A percentile compares a stretch with the other conserved stretches of the same genome.
These are phyloP conservation scores for Athrips mouffetella DNA, from an alignment of 2,888 invertebrate species.

Conservation along the genomic window DNA sequence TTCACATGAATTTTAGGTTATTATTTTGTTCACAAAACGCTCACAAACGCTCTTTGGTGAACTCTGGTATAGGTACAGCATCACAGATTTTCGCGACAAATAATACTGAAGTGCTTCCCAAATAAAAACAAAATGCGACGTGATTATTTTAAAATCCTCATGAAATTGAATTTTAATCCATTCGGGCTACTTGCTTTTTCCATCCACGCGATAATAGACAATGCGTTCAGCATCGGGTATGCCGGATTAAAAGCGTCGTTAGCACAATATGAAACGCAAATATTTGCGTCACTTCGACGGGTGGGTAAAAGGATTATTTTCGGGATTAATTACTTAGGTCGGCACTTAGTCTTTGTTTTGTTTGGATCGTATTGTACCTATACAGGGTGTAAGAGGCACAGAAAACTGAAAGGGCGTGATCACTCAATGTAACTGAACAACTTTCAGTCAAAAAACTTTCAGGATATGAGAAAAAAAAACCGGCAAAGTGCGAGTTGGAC, in stretches of 20 bases:
- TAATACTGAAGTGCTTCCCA: background rate
- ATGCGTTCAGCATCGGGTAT: constrained; percentile 22
- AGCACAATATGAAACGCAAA: constrained; percentile 64
- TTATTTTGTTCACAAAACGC: too few relatives aligned
- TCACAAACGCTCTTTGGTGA: too few relatives aligned
- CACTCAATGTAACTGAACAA: background rate
- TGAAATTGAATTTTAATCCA: constrained; percentile 8
- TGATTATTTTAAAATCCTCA: background rate
- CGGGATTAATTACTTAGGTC: background rate
- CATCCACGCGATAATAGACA: constrained; percentile 39
- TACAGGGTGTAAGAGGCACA: too few relatives aligned
- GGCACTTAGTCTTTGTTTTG: background rate
- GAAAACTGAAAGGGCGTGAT: too few relatives aligned
- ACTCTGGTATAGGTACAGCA: too few relatives aligned
- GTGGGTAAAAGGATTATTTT: constrained; percentile 38
- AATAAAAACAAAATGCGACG: background rate
- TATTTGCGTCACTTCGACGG: constrained; percentile 45
- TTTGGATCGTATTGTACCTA: background rate
- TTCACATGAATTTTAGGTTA: too few relatives aligned
- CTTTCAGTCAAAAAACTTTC: background rate
- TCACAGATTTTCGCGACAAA: too few relatives aligned
- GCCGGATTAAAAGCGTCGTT: constrained; percentile 65
- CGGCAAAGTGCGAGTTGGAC: too few relatives aligned
- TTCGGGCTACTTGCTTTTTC: constrained; percentile 19
- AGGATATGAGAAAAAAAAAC: too few relatives aligned